Conservation (phyloP, 2,888 invertebrate genomes). For the Melieria crassipennis region DNA sequence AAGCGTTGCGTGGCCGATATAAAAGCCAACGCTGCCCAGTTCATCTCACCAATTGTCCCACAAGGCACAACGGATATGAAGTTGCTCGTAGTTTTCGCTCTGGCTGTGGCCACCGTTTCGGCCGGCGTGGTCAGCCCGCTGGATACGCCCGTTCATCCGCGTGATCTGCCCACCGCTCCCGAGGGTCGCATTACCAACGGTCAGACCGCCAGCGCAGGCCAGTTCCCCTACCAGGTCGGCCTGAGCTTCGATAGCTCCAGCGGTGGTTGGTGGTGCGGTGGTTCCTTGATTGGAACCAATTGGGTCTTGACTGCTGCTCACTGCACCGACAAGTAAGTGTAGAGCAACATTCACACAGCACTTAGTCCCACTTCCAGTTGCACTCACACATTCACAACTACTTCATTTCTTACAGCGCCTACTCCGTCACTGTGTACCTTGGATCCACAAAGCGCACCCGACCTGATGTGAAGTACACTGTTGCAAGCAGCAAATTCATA, state of each 20-base stretch:
- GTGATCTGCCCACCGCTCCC: slow-evolving; percentile 31
- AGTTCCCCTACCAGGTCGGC: slow-evolving; percentile 51
- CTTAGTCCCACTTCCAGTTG: no score
- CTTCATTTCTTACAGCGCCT: slow-evolving; percentile 34
- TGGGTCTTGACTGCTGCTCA: slow-evolving; percentile 12
- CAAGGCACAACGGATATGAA: not conserved
- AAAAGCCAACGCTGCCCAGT: no score
- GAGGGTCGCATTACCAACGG: slow-evolving; percentile 45
- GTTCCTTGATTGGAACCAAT: not conserved
- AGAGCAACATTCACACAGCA: slow-evolving; percentile 24
- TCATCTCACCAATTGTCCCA: no score
- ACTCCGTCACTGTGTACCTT: slow-evolving; percentile 48
- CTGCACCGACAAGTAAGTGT: slow-evolving; percentile 37
- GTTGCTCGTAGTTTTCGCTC: slow-evolving; percentile 13
- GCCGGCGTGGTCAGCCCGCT: slow-evolving; percentile 1
- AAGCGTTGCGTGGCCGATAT: no score
- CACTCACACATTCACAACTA: no score
- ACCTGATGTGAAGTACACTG: slow-evolving; percentile 41
- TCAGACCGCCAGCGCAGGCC: slow-evolving; percentile 31
- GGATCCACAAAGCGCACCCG: slow-evolving; percentile 45
- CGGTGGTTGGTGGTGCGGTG: slow-evolving; percentile 1
- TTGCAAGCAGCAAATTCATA: slow-evolving; percentile 42
- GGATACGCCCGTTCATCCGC: slow-evolving; percentile 13
- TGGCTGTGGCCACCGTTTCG: slow-evolving; percentile 9
- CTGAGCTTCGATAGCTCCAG: slow-evolving; percentile 42